Percentiles rank a stretch among this genome's conserved stretches.
Conservation (phyloP, 2,797 vertebrate species). For the Trachops cirrhosus region DNA sequence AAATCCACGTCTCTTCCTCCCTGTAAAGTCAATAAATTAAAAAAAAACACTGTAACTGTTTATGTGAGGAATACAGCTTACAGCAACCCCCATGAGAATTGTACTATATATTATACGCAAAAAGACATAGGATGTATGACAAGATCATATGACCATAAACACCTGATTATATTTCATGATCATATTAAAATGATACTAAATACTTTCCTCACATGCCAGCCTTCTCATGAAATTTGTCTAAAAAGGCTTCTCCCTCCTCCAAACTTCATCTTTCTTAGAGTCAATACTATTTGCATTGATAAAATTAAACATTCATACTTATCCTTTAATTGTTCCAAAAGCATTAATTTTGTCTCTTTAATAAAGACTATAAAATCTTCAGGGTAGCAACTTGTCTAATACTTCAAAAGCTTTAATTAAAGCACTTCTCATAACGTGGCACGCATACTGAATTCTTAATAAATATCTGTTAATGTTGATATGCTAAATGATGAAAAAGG, state of each 20-base stretch:
- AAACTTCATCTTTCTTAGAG: background rate
- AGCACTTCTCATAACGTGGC: background rate
- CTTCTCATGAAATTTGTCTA: background rate
- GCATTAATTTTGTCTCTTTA: slow-evolving; percentile 23
- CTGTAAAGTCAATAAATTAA: background rate
- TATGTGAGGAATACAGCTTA: background rate
- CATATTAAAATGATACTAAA: background rate
- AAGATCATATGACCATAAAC: background rate
- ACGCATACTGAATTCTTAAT: background rate
- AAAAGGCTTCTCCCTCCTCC: background rate
- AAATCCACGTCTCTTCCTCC: background rate
- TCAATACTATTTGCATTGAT: background rate
- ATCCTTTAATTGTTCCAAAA: background rate
- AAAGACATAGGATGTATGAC: background rate
- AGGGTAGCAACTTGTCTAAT: background rate
- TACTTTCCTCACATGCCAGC: background rate
- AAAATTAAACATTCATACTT: background rate
- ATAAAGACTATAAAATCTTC: background rate
- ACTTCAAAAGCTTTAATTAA: background rate
- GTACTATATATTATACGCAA: background rate
- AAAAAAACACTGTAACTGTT: background rate
- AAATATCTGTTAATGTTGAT: background rate
- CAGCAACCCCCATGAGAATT: background rate
- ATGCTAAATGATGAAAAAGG: background rate
- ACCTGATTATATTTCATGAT: background rate